phyloP scores from a whole-genome alignment of 2,797 vertebrate genomes.

The Anguilla obscura region DNA sequence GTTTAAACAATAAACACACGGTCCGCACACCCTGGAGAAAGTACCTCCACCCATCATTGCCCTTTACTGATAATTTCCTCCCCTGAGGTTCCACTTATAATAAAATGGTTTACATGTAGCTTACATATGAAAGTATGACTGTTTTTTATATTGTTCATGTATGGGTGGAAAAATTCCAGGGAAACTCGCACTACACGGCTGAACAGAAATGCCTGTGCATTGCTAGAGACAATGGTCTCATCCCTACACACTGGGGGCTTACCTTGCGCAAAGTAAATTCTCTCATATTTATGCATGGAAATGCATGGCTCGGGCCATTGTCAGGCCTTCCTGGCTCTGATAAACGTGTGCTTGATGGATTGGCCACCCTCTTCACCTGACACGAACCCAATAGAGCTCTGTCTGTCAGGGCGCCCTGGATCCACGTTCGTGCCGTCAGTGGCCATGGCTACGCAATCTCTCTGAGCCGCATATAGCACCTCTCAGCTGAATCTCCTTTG shows the following conservation, averaged over 20 bases:
- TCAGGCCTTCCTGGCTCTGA: neutral
- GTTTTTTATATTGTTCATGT: neutral
- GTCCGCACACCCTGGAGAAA: neutral
- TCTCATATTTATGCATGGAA: conserved; percentile 12
- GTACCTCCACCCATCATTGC: neutral
- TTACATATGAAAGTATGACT: neutral
- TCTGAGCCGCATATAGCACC: neutral
- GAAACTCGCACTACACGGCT: neutral
- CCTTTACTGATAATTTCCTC: neutral
- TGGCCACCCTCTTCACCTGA: neutral
- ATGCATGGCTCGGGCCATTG: neutral
- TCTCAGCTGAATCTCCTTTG: neutral
- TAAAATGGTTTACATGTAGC: neutral
- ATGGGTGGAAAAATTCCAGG: neutral
- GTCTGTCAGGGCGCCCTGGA: neutral
- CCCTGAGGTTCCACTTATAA: neutral
- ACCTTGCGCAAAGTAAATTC: neutral
- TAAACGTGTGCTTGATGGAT: neutral
- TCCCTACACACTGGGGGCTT: neutral
- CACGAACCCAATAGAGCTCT: conserved; percentile 9
- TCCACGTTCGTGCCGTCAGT: neutral
- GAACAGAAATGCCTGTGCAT: neutral
- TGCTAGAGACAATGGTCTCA: neutral
- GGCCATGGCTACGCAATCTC: neutral
- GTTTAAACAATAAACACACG: neutral